Percentiles rank a stretch among this genome's conserved stretches.
These are phyloP conservation scores for Lasioglossum lativentre DNA, from an alignment of 2,888 invertebrate genomes.

Conservation along the genomic window DNA sequence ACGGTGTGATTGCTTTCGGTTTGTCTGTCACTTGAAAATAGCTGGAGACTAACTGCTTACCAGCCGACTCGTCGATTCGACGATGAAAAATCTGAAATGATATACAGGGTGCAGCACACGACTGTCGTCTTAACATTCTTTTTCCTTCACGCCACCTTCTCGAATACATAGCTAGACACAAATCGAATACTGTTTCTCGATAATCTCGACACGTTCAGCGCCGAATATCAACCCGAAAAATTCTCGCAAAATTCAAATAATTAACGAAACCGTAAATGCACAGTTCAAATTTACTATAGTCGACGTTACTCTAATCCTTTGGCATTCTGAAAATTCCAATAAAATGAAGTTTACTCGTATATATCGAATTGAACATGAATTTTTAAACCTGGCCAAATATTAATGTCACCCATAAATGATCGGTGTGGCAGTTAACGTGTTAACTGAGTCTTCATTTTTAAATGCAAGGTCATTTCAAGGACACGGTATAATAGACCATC, in stretches of 20 bases:
- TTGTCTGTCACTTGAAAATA: constrained; percentile 50
- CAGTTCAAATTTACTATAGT: too few species aligned
- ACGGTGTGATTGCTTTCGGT: constrained; percentile 53
- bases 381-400: background rate
- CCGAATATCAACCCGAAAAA: background rate
- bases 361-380: background rate
- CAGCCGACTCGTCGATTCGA: constrained; percentile 24
- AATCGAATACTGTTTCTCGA: background rate
- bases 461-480: background rate
- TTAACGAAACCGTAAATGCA: background rate
- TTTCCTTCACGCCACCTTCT: background rate
- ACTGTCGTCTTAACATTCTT: background rate
- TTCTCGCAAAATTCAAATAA: background rate
- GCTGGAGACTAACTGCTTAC: constrained; percentile 45
- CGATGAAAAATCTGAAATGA: constrained; percentile 44
- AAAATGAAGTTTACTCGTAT: too few species aligned
- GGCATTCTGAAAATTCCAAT: too few species aligned
- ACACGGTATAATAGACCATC: too few species aligned
- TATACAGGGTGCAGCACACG: background rate
- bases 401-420: background rate
- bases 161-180: background rate
- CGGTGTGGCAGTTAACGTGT: too few species aligned
- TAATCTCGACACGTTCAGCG: background rate
- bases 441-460: background rate
- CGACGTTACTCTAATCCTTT: too few species aligned